A percentile compares a stretch with the other conserved stretches of the same genome.
Evolutionary conservation across 2,113 vertebrate species (phyloP).

Genomic region (Eudyptes chrysolophus): DNA sequence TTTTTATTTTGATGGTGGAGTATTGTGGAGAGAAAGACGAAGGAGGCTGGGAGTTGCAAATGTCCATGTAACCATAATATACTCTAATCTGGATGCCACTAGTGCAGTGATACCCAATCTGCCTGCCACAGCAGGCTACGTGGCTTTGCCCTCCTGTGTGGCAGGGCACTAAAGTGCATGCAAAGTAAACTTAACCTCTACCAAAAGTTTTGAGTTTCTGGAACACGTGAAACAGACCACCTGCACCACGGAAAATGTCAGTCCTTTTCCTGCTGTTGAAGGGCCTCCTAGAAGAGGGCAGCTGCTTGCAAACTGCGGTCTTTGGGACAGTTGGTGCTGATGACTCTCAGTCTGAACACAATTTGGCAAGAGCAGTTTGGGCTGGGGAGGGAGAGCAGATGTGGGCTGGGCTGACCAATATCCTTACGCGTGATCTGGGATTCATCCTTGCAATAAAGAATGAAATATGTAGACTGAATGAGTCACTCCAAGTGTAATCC

Average conservation of each 20-base stretch:
- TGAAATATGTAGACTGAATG: not conserved
- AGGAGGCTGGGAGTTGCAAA: not conserved
- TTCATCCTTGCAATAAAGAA: not conserved
- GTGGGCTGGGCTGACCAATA: not conserved
- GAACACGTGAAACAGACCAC: not conserved
- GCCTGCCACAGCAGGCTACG: not conserved
- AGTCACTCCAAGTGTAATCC: not conserved
- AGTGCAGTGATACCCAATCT: not conserved
- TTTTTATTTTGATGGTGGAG: not conserved
- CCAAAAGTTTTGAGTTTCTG: not conserved
- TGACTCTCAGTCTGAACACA: not conserved
- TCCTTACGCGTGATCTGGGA: not conserved
- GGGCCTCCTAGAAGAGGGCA: not conserved
- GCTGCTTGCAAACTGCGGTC: accelerated
- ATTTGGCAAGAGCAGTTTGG: not conserved
- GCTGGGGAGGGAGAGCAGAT: not conserved
- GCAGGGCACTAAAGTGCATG: not conserved
- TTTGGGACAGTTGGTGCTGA: not conserved
- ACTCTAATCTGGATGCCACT: not conserved
- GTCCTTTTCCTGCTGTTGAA: not conserved
- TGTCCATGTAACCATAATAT: not conserved
- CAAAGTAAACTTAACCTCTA: not conserved
- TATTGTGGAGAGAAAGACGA: not conserved
- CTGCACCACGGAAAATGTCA: not conserved
- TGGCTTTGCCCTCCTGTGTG: not conserved